Percentiles rank a stretch among this genome's conserved stretches.
Evolutionary conservation across 2,888 invertebrate genomes (phyloP).

Genomic region (Ischnura elegans): DNA sequence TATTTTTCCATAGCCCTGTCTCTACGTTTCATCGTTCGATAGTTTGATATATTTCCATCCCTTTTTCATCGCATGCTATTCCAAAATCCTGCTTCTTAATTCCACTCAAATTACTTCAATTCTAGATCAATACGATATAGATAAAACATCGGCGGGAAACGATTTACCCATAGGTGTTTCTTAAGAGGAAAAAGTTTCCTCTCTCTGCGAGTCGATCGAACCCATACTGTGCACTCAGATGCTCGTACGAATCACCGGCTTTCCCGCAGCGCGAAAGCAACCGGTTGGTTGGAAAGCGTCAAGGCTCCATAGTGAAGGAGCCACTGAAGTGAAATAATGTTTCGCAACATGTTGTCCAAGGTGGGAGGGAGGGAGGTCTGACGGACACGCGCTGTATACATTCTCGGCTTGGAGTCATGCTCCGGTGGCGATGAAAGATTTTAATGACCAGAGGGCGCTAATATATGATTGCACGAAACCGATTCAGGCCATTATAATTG

Average conservation of each 20-base stretch:
- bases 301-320: not conserved
- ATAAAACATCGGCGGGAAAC: too few species aligned
- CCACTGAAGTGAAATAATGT: slow-evolving; percentile 20
- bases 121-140: too few species aligned
- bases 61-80: too few species aligned
- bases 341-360: not conserved
- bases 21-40: too few species aligned
- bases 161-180: too few species aligned
- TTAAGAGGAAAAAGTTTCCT: too few species aligned
- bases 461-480: not conserved
- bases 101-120: too few species aligned
- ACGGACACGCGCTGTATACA: slow-evolving; percentile 18
- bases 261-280: not conserved
- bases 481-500: not conserved
- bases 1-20: too few species aligned
- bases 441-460: not conserved
- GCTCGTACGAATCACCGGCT: not conserved
- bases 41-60: too few species aligned
- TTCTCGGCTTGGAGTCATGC: not conserved
- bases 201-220: too few species aligned
- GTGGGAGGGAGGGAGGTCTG: not conserved
- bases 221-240: not conserved
- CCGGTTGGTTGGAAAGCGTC: not conserved
- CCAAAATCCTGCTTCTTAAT: too few species aligned
- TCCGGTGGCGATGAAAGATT: slow-evolving; percentile 20